A percentile compares a stretch with the other conserved stretches of the same genome.
Conservation (phyloP, 2,888 invertebrate genomes). For the Euplagia quadripunctaria region DNA sequence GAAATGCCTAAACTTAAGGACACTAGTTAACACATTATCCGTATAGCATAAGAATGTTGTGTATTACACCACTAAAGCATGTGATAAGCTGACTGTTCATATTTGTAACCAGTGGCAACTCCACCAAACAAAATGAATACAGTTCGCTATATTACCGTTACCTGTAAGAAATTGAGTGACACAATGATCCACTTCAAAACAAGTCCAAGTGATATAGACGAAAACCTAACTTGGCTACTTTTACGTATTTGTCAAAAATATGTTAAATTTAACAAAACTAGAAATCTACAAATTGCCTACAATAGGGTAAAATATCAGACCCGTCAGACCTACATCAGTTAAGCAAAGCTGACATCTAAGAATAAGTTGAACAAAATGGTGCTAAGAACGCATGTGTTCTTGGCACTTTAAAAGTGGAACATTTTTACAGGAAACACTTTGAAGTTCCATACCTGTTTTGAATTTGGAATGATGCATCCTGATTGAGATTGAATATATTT, state of each 20-base stretch:
- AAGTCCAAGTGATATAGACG: neutral
- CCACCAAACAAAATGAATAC: too few species aligned
- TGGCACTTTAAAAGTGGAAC: neutral
- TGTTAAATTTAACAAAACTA: neutral
- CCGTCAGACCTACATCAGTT: neutral
- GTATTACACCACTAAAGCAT: neutral
- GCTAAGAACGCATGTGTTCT: neutral
- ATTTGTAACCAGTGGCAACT: too few species aligned
- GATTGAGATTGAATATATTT: too few species aligned
- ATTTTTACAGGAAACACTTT: neutral
- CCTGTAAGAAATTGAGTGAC: neutral
- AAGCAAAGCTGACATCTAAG: neutral
- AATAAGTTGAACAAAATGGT: neutral
- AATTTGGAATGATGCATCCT: neutral
- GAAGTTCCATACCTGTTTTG: neutral
- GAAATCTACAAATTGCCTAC: neutral
- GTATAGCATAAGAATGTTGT: neutral
- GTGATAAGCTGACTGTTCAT: too few species aligned
- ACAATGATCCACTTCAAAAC: neutral
- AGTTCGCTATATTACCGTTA: neutral
- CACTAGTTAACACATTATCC: neutral
- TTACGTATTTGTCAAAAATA: neutral
- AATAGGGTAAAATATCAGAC: neutral
- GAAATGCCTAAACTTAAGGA: too few species aligned
- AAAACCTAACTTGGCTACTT: neutral